phyloP scores from a whole-genome alignment of 2,888 invertebrate species.

The Tenthredo distinguenda region DNA sequence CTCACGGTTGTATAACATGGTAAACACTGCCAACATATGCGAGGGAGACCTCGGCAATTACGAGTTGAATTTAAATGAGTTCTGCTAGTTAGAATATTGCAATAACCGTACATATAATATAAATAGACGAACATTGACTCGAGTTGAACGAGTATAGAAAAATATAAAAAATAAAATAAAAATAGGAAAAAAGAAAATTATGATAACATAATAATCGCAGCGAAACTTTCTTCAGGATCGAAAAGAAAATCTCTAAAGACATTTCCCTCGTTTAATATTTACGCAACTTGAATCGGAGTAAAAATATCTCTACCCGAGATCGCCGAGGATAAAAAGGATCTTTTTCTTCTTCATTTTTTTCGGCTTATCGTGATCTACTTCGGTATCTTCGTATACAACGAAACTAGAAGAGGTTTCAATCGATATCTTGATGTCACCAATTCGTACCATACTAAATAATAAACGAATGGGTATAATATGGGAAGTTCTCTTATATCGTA shows the following conservation, averaged over 20 bases:
- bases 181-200: not conserved
- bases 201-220: not conserved
- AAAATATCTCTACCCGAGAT: not conserved
- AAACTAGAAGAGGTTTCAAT: not conserved
- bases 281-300: not conserved
- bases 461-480: not conserved
- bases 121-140: not conserved
- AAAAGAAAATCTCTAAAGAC: not conserved
- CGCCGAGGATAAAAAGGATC: not conserved
- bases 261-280: not conserved
- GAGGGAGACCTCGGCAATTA: not conserved
- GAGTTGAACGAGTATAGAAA: not conserved
- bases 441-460: not conserved
- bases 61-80: conserved; percentile 19
- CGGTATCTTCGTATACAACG: not conserved
- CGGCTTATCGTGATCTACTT: not conserved
- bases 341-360: not conserved
- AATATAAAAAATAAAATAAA: not conserved
- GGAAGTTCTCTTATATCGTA: not conserved
- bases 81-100: not conserved
- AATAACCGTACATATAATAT: not conserved
- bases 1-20: not conserved
- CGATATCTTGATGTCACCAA: not conserved
- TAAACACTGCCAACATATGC: not conserved
- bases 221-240: not conserved